Evolutionary conservation across 2,113 vertebrate genomes (phyloP), one percentile per base, ranked within the genome.

Genomic region (Poeciliopsis occidentalis): DNA sequence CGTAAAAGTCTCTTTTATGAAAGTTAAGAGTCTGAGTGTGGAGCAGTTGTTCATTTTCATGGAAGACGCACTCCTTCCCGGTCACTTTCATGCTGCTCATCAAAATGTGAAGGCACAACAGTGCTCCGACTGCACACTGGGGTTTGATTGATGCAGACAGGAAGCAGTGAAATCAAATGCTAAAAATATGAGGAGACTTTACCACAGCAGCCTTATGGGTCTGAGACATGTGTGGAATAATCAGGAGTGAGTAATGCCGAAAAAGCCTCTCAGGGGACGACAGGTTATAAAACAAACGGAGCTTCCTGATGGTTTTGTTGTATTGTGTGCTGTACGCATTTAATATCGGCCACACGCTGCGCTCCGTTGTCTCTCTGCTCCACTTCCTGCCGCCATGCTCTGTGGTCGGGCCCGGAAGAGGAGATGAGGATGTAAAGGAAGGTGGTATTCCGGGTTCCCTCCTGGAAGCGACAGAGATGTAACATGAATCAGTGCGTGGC

Each of bases 341-440:
- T 85, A 84, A 82, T 91, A 90, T 86, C 86, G 86, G 85, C 67
- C 73, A 86, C 86, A 61, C 83, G 85, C 89, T 92, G 89, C 66
- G 88, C 83, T 79, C 85, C 81, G 79, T 60, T 74, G 78, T 82
- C 83, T 84, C 84, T 85, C 79, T 87, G 87, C 85, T 88, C 87
- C 78, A 85, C 87, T 88, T 89, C 88, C 79, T 88, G 87, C 85
- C 72, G 79, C 66, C 67, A 62, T 60, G 72, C 79, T 82, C 84
- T 70, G 77, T 64, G 73, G 86, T 82, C 47, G 51, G 69, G n/a
- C 64, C 72, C 41, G 60, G 60, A 85, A 64, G 80, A 84, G 60
- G 67, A 77, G 67, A 72, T 32, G 68, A 8, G 10, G 71, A 84
- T n/a, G 13, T 47, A 60, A 54, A 54, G 60, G 69, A 73, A 74